These are phyloP conservation scores for Trachops cirrhosus DNA, from an alignment of 2,797 vertebrate species.

Conservation along the genomic window DNA sequence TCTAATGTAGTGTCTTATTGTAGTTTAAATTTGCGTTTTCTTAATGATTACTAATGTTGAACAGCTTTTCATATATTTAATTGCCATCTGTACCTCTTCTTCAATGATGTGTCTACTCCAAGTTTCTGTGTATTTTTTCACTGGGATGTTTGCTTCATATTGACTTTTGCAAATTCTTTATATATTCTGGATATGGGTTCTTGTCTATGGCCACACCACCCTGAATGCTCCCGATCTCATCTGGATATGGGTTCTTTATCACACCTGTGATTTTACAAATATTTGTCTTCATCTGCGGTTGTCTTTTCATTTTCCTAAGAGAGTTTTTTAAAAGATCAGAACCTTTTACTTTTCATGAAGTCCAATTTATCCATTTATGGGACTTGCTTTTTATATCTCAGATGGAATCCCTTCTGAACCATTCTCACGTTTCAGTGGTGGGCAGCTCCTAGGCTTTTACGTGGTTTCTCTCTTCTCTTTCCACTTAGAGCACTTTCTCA, in stretches of 20 bases:
- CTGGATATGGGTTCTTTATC: neutral
- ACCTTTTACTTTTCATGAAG: conserved; percentile 10
- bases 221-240: neutral
- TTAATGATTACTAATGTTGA: neutral
- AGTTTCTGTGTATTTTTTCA: neutral
- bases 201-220: neutral
- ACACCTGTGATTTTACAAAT: neutral
- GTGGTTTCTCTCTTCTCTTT: neutral
- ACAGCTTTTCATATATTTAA: neutral
- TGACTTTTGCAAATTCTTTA: neutral
- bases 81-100: neutral
- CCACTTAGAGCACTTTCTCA: neutral
- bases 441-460: neutral
- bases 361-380: neutral
- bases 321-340: neutral
- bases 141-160: neutral
- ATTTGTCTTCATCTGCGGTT: neutral
- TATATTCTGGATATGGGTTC: neutral
- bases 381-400: neutral
- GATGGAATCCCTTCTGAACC: neutral
- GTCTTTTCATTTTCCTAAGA: neutral
- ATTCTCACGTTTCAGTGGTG: neutral
- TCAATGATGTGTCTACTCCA: neutral
- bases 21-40: neutral
- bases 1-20: neutral